A percentile compares a stretch with the other conserved stretches of the same genome.
phyloP scores from a whole-genome alignment of 2,113 vertebrate genomes.

The Microtus montanus region DNA sequence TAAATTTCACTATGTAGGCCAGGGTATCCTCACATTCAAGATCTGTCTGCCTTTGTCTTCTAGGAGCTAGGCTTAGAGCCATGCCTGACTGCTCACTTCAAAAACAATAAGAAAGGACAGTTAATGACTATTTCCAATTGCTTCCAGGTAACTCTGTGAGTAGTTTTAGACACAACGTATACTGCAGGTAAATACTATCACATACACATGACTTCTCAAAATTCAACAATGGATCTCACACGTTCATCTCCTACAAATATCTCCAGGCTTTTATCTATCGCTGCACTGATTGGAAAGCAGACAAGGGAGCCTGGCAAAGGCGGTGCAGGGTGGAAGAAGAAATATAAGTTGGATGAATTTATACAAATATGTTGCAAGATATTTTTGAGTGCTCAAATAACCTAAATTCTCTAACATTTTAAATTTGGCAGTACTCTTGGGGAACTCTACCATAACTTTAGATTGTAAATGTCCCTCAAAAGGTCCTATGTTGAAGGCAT shows the following conservation, averaged over 20 bases:
- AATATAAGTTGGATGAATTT: neutral
- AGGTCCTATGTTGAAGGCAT: neutral
- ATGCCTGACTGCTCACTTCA: neutral
- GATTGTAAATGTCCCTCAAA: neutral
- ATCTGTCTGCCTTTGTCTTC: neutral
- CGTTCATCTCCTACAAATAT: neutral
- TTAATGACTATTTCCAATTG: neutral
- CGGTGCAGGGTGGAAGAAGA: too few relatives aligned
- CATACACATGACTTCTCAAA: neutral
- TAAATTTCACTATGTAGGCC: neutral
- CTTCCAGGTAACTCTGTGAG: neutral
- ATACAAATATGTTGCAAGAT: neutral
- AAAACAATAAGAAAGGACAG: neutral
- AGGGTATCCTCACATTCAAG: neutral
- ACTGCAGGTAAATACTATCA: slow-evolving; percentile 19
- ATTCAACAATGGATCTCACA: neutral
- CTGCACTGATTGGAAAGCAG: neutral
- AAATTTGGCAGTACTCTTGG: neutral
- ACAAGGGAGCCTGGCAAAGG: neutral
- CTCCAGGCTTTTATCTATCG: neutral
- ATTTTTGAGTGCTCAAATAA: slow-evolving; percentile 15
- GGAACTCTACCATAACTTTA: neutral
- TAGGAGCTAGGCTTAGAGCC: neutral
- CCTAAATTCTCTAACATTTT: neutral
- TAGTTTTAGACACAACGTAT: neutral